Evolutionary conservation across 2,797 vertebrate species (phyloP).

Genomic region (Heterohyrax brucei): DNA sequence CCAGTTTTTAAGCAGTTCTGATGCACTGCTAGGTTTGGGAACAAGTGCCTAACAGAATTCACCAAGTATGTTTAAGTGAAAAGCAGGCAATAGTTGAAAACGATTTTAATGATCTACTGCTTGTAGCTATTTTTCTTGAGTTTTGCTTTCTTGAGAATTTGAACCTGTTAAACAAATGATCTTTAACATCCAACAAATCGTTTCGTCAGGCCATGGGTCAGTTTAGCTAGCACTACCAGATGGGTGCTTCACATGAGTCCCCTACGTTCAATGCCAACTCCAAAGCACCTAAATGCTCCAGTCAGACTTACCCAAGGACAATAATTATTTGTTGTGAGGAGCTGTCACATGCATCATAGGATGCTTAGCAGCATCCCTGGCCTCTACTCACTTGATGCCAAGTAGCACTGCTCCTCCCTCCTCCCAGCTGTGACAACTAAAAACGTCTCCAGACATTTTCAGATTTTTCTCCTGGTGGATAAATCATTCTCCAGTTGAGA

Average conservation of each 20-base stretch:
- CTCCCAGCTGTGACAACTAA: neutral
- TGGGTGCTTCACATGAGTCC: neutral
- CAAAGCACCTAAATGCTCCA: neutral
- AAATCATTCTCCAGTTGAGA: slow-evolving; percentile 16
- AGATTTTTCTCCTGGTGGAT: neutral
- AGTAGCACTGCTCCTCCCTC: neutral
- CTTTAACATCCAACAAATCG: neutral
- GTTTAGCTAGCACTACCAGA: neutral
- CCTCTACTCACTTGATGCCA: neutral
- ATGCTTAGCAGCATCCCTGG: neutral
- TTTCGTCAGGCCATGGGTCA: neutral
- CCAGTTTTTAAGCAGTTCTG: neutral
- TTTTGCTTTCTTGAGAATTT: slow-evolving; percentile 61
- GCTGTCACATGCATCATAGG: too few relatives aligned
- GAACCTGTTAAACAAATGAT: slow-evolving; percentile 8
- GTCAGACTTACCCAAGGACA: neutral
- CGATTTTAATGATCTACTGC: slow-evolving; percentile 7
- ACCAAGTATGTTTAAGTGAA: slow-evolving; percentile 49
- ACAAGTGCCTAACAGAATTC: slow-evolving; percentile 38
- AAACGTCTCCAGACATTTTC: neutral
- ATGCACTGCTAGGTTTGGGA: slow-evolving; percentile 28
- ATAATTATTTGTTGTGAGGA: neutral
- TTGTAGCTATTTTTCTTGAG: slow-evolving; percentile 28
- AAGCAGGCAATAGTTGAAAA: slow-evolving; percentile 56
- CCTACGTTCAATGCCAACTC: neutral